Base-by-base conservation (phyloP, 37 sponge, comb jelly and placozoan genomes). In the Oscarella lobularis region DNA sequence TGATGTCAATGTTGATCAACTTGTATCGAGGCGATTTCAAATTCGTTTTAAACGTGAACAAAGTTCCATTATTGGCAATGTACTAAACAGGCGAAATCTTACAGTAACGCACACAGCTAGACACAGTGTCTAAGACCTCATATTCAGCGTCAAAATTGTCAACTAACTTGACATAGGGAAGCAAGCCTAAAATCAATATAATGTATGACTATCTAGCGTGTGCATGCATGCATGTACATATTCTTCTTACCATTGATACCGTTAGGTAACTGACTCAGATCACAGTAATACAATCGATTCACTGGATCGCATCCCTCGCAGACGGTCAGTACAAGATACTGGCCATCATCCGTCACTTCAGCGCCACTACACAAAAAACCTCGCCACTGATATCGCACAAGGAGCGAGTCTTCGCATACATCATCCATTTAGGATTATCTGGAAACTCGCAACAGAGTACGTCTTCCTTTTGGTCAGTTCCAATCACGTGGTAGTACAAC, bases 61-160 rank as follows among this genome's bases (percentile, higher is more conserved):
- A 35, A 2, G 67, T 65, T 1, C 86, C 93, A 3, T 92, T 79
- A 41, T 96, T 92, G 40, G 84, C 60, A 32, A 96, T 81, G 75
- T 83, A 89, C 89, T 90, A 73, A 35, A 38, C 20, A 39, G 38
- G n/a, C n/a, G n/a, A n/a, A n/a, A n/a, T n/a, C n/a, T n/a, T n/a
- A n/a, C n/a, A n/a, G n/a, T n/a, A n/a, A 32, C 14, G 6, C 38
- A 67, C 38, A 14, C 35, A 36, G 36, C 72, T 40, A 55, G 55
- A 40, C 9, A 67, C 2, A 75, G 2, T 27, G 20, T 40, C 27
- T 33, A 54, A 32, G 41, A 94, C 90, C 72, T 91, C 94, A 75
- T 91, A 96, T 0, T 80, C 79, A 2, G 94, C 87, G 33, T 92
- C 93, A 82, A 93, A 96, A 69, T 92, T 67, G 72, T 96, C 93